A percentile compares a stretch with the other conserved stretches of the same genome.
phyloP scores from a whole-genome alignment of 1,140 invertebrate species.

The Tetraneura akinire region DNA sequence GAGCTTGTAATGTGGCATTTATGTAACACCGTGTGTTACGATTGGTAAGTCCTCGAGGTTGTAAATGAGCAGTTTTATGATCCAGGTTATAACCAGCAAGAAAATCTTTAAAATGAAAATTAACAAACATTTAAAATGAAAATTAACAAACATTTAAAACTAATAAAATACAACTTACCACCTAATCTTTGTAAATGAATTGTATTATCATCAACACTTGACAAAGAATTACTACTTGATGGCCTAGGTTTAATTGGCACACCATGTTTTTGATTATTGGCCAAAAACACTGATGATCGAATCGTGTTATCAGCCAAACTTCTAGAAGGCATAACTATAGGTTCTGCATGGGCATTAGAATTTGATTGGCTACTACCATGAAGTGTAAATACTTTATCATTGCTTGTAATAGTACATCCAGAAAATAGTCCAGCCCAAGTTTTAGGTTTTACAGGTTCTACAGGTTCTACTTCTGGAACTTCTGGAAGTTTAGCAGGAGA shows the following conservation, averaged over 20 bases:
- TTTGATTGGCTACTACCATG: constrained; percentile 37
- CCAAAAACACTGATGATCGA: constrained; percentile 18
- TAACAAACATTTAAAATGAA: background rate
- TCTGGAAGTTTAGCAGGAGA: constrained; percentile 6
- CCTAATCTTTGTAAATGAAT: constrained; percentile 27
- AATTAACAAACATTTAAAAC: background rate
- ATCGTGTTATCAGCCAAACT: constrained; percentile 24
- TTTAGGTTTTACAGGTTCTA: constrained; percentile 30
- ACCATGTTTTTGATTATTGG: constrained; percentile 37
- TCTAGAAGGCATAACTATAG: constrained; percentile 34
- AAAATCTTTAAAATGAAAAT: constrained; percentile 67
- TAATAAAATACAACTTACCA: constrained; percentile 22
- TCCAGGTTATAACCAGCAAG: constrained; percentile 72
- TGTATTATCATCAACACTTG: constrained; percentile 20
- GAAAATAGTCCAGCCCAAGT: constrained; percentile 46
- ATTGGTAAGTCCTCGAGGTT: constrained; percentile 86
- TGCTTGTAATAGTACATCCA: constrained; percentile 29
- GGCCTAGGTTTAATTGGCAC: constrained; percentile 12
- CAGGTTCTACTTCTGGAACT: constrained; percentile 26
- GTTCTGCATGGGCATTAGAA: background rate
- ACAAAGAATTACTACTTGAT: background rate
- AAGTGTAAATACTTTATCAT: constrained; percentile 39
- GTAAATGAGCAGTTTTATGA: constrained; percentile 71
- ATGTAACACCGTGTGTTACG: constrained; percentile 94
- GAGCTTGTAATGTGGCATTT: constrained; percentile 86